phyloP scores from a whole-genome alignment of 2,888 invertebrate genomes.

The Spialia ferax region DNA sequence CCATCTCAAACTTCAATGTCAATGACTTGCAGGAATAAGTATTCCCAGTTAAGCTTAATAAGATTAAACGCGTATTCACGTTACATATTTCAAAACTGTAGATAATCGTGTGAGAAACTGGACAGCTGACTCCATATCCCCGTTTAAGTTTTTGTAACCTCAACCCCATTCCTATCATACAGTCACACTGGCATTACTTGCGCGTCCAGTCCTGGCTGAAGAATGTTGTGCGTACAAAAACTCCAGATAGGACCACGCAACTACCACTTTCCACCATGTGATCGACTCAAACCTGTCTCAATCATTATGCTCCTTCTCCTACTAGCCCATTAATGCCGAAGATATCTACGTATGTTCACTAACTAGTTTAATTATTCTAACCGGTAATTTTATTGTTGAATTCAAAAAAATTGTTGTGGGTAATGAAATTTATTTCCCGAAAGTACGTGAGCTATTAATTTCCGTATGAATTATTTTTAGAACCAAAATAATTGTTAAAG shows the following conservation, averaged over 20 bases:
- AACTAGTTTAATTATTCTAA: slow-evolving; percentile 16
- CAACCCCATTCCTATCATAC: slow-evolving; percentile 24
- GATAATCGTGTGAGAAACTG: slow-evolving; percentile 11
- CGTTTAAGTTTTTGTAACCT: slow-evolving; percentile 24
- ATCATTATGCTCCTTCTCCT: slow-evolving; percentile 9
- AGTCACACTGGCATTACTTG: slow-evolving; percentile 2
- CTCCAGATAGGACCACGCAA: slow-evolving; percentile 20
- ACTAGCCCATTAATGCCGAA: slow-evolving; percentile 10
- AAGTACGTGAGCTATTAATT: neutral
- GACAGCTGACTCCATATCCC: slow-evolving; percentile 9
- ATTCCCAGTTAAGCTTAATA: no score
- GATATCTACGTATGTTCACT: slow-evolving; percentile 13
- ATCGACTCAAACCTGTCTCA: slow-evolving; percentile 62
- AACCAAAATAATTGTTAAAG: neutral
- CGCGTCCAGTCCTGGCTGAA: slow-evolving; percentile 21
- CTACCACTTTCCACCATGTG: slow-evolving; percentile 72
- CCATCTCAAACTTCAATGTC: no score
- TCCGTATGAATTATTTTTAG: no score
- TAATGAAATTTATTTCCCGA: neutral
- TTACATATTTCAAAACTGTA: slow-evolving; percentile 5
- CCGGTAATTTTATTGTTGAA: neutral
- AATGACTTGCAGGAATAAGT: no score
- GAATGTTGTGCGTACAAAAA: slow-evolving; percentile 26
- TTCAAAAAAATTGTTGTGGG: neutral
- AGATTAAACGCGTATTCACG: neutral